phyloP scores from a whole-genome alignment of 2,113 vertebrate genomes.

The Menidia beryllina region DNA sequence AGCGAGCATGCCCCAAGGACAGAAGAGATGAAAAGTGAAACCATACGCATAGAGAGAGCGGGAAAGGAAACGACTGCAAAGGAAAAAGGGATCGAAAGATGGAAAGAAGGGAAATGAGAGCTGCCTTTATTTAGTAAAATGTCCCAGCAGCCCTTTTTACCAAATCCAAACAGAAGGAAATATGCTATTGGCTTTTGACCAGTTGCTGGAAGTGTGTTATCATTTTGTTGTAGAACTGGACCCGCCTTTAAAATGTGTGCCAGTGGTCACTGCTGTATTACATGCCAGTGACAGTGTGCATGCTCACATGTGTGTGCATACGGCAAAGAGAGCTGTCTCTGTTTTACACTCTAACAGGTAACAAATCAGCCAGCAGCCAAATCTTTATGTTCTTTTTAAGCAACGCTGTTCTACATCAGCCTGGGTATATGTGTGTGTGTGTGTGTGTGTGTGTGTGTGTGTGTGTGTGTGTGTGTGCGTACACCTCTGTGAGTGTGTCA shows the following conservation, averaged over 20 bases:
- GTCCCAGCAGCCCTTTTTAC: constrained; percentile 53
- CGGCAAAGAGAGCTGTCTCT: constrained; percentile 36
- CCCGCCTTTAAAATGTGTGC: constrained; percentile 1
- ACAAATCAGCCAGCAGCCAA: constrained; percentile 75
- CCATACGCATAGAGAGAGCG: constrained; percentile 54
- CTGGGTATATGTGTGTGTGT: not conserved
- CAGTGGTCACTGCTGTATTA: constrained; percentile 10
- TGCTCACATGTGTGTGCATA: not conserved
- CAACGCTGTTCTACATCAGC: constrained; percentile 10
- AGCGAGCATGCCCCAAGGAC: constrained; percentile 64
- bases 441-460: not conserved
- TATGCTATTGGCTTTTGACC: constrained; percentile 42
- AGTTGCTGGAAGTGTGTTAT: constrained; percentile 24
- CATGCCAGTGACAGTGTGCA: constrained; percentile 6
- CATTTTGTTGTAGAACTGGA: not conserved
- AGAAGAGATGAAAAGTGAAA: constrained; percentile 66
- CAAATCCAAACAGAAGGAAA: constrained; percentile 55
- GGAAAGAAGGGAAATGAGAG: constrained; percentile 49
- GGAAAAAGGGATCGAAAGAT: constrained; percentile 45
- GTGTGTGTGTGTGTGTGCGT: not conserved
- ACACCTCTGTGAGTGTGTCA: constrained; percentile 15
- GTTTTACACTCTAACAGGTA: constrained; percentile 63
- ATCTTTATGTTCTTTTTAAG: constrained; percentile 49
- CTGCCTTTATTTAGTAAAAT: constrained; percentile 40
- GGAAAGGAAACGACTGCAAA: constrained; percentile 8